Evolutionary conservation across 2,888 invertebrate genomes (phyloP).

Genomic region (Tinea trinotella): DNA sequence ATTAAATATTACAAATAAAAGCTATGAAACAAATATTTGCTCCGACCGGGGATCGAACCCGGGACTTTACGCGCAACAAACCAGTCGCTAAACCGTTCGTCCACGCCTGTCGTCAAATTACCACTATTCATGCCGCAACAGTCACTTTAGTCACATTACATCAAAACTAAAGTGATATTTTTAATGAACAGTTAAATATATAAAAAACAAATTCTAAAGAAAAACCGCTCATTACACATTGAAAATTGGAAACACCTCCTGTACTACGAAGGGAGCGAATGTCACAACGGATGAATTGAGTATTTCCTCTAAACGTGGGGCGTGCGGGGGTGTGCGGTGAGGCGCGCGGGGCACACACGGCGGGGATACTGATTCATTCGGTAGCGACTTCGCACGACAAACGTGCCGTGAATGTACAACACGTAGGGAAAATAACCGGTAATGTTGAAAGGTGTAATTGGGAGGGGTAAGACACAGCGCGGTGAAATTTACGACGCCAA

Average conservation of each 20-base stretch:
- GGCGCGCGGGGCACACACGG: background rate
- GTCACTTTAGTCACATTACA: too few relatives aligned
- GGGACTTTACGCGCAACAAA: too few relatives aligned
- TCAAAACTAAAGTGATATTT: too few relatives aligned
- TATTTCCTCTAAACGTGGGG: conserved; percentile 13
- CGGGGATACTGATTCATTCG: conserved; percentile 13
- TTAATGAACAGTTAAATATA: too few relatives aligned
- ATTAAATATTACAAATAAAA: too few relatives aligned
- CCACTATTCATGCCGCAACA: too few relatives aligned
- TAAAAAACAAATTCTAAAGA: too few relatives aligned
- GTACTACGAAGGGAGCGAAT: conserved; percentile 7
- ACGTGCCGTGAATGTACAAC: conserved; percentile 4
- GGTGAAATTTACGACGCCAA: conserved; percentile 8
- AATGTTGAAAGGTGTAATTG: conserved; percentile 13
- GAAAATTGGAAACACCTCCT: background rate
- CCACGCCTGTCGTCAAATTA: too few relatives aligned
- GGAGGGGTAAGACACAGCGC: conserved; percentile 1
- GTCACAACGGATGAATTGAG: conserved; percentile 16
- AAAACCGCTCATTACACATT: too few relatives aligned
- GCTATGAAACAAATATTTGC: too few relatives aligned
- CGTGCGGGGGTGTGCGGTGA: conserved; percentile 2
- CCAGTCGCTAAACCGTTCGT: too few relatives aligned
- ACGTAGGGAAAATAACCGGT: conserved; percentile 13
- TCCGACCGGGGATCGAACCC: too few relatives aligned
- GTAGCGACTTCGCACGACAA: conserved; percentile 11